Evolutionary conservation across 1,140 invertebrate species (phyloP), one percentile per base, ranked within the genome.

Genomic region (Heliconius melpomene): DNA sequence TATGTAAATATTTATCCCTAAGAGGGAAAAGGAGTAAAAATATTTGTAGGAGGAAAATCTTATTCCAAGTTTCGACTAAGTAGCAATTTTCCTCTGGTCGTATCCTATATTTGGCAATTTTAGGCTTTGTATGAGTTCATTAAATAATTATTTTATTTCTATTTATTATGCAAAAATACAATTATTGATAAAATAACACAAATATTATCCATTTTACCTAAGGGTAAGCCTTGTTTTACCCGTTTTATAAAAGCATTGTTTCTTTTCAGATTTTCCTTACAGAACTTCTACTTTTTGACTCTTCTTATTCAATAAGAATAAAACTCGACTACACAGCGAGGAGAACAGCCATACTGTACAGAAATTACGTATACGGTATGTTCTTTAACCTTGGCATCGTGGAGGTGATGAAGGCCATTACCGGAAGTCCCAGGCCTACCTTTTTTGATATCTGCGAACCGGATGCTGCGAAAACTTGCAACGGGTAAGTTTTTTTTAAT

Each of bases 401-500:
- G 9, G 95, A 97, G 80, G 88, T 97, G 3, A 93, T 95, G 74
- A 97, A 97, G 87, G 91, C 95, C 2, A 82, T 96, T 11, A 91
- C 96, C 7, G 96, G 96, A 0, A 96, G 96, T 81, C 96, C 96
- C 0, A 94, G 97, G 79, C 97, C 97, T 1, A 96, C 97, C 84
- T 97, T 97, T 91, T 95, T 97, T 74, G 95, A 96, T 77, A 95
- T 96, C 0, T 97, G 97, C 85, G 89, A 92, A 83, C 97, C 97
- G 50, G 95, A 96, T 77, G 94, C 95, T 38, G 95, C 92, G 0
- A 82, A 87, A 52, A 96, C 96, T 84, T 97, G 97, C 83, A 95
- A 94, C 71, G 90, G 95, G 95, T 95, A 76, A 72, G n/a, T 26
- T 26, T n/a, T n/a, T n/a, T n/a, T n/a, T n/a, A n/a, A n/a, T n/a